Conservation (phyloP, 2,888 invertebrate genomes). For the Steinernema scapterisci region DNA sequence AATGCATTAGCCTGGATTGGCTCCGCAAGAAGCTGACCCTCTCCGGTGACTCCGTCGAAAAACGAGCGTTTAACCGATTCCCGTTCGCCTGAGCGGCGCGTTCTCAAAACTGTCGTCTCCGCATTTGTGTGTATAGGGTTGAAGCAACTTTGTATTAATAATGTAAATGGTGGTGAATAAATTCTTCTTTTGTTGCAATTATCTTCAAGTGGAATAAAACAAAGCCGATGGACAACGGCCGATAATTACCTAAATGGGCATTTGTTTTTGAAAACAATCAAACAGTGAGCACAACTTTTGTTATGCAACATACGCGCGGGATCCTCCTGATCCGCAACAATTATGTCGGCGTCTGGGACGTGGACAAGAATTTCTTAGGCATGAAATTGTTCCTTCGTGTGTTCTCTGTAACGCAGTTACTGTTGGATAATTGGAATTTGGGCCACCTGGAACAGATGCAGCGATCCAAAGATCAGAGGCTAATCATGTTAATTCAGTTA, state of each 20-base stretch:
- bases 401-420: too few species aligned
- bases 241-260: background rate
- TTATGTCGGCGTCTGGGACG: too few species aligned
- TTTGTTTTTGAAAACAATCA: constrained; percentile 2
- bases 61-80: constrained; percentile 14
- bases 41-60: background rate
- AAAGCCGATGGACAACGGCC: background rate
- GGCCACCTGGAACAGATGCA: too few species aligned
- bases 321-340: too few species aligned
- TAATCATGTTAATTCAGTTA: too few species aligned
- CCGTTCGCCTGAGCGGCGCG: background rate
- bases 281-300: background rate
- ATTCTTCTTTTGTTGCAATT: constrained; percentile 5
- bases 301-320: too few species aligned
- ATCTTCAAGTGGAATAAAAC: background rate
- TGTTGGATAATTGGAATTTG: too few species aligned
- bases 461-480: too few species aligned
- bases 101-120: background rate
- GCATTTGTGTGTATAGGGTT: background rate
- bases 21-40: constrained; percentile 1
- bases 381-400: too few species aligned
- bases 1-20: constrained; percentile 5
- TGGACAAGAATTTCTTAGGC: too few species aligned
- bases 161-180: constrained; percentile 11
- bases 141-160: constrained; percentile 22